Percentiles rank a stretch among this genome's conserved stretches.
Evolutionary conservation across 1,140 invertebrate genomes (phyloP).

Genomic region (Lanistes nyassanus): DNA sequence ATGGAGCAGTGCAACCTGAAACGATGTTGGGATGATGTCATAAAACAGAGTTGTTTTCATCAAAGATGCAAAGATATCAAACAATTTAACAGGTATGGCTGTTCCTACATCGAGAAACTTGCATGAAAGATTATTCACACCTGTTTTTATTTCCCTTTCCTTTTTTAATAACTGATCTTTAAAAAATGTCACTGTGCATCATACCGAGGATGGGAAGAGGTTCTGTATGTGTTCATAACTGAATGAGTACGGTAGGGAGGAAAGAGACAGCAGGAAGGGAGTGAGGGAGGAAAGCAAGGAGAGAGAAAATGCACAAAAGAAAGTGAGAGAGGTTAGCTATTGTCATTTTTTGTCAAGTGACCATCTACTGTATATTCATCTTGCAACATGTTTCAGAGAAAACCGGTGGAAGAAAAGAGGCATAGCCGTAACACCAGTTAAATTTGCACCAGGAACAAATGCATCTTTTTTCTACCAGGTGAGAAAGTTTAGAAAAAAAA

Average conservation of each 20-base stretch:
- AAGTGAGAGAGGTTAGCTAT: too few relatives aligned
- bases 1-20: slow-evolving; percentile 80
- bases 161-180: too few relatives aligned
- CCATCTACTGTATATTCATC: background rate
- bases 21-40: slow-evolving; percentile 85
- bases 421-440: slow-evolving; percentile 85
- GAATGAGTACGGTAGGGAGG: too few relatives aligned
- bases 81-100: slow-evolving; percentile 53
- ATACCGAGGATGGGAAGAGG: too few relatives aligned
- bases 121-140: too few relatives aligned
- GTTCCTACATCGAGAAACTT: background rate
- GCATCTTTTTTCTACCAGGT: slow-evolving; percentile 81
- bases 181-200: too few relatives aligned
- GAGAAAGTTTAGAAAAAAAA: background rate
- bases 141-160: too few relatives aligned
- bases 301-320: too few relatives aligned
- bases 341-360: too few relatives aligned
- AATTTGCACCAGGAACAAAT: slow-evolving; percentile 90
- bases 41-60: slow-evolving; percentile 76
- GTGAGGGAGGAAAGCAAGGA: too few relatives aligned
- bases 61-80: slow-evolving; percentile 48
- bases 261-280: background rate
- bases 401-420: slow-evolving; percentile 91
- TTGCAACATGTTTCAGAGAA: slow-evolving; percentile 74
- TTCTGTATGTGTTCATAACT: too few relatives aligned